Evolutionary conservation across 2,797 vertebrate genomes (phyloP).

Genomic region (Oryzias dopingdopingensis): DNA sequence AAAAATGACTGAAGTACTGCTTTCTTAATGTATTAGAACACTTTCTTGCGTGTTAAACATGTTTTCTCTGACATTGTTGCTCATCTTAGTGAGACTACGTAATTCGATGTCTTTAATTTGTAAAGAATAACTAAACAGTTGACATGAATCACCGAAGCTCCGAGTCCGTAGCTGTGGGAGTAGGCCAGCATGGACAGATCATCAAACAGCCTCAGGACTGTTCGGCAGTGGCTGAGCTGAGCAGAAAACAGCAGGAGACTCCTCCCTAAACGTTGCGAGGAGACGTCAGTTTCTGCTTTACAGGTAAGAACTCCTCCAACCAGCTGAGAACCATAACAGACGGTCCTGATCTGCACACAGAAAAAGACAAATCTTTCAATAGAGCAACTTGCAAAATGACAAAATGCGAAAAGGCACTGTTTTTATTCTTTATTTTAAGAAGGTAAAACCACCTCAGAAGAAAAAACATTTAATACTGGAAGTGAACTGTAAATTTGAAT

Average conservation of each 20-base stretch:
- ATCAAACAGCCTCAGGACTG: constrained; percentile 89
- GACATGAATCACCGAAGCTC: constrained; percentile 73
- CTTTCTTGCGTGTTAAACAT: neutral
- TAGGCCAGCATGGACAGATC: constrained; percentile 87
- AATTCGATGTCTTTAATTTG: neutral
- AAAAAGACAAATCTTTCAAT: neutral
- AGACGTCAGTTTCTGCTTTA: constrained; percentile 36
- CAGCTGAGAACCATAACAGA: constrained; percentile 88
- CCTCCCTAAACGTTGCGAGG: constrained; percentile 69
- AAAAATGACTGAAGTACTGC: too few relatives aligned
- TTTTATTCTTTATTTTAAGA: neutral
- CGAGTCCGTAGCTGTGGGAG: constrained; percentile 85
- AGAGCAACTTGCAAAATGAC: too few relatives aligned
- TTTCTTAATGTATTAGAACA: neutral
- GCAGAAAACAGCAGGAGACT: constrained; percentile 84
- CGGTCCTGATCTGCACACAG: constrained; percentile 78
- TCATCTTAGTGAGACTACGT: neutral
- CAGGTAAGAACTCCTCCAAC: constrained; percentile 81
- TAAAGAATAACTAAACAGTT: neutral
- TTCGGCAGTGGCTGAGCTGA: constrained; percentile 89
- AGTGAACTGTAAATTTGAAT: neutral
- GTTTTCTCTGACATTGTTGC: neutral
- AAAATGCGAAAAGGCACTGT: neutral
- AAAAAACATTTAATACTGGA: neutral
- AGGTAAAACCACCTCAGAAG: neutral